Evolutionary conservation across 2,888 invertebrate species (phyloP), one percentile per base, ranked within the genome.

Genomic region (Rhingia rostrata): DNA sequence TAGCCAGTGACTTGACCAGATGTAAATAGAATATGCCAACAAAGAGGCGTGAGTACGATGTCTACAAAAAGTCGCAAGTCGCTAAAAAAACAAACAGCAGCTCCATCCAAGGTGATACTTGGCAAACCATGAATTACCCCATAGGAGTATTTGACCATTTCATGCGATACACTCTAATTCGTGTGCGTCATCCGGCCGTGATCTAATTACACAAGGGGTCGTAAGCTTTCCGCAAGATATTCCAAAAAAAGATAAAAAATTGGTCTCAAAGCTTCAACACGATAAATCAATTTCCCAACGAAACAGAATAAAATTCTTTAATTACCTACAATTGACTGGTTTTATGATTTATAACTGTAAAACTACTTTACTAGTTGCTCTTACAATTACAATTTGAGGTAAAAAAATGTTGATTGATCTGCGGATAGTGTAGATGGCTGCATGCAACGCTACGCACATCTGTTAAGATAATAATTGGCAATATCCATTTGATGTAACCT

Each of bases 171-270:
- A 41, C 14, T 35, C 37, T 5, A 35, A 54, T 12, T 12, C 32
- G 45, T n/a, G 35, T 58, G 33, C 39, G 58, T 60, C 61, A 5
- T 37, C 32, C 69, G 73, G 39, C 79, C 79, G 39, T 83, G 83
- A 69, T 67, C 79, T 58, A 73, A 63, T 83, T 83, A 58, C 73
- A 43, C 73, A 83, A 73, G 67, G 33, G 77, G 72, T 67, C 63
- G 64, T 83, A 41, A 49, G 37, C 43, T 81, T 60, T 79, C 66
- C 45, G 63, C 56, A 37, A 67, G 51, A 51, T 39, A 69, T 66
- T 51, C 53, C n/a, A 75, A 45, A 81, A 74, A 81, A 22, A 22
- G 1, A 22, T 22, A 22, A 22, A 22, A 22, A 22, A 22, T 64
- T 30, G 60, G 60, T 51, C 43, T 14, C 33, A 64, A 64, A 33